phyloP scores from a whole-genome alignment of 2,113 vertebrate genomes.

The Dendropsophus ebraccatus region DNA sequence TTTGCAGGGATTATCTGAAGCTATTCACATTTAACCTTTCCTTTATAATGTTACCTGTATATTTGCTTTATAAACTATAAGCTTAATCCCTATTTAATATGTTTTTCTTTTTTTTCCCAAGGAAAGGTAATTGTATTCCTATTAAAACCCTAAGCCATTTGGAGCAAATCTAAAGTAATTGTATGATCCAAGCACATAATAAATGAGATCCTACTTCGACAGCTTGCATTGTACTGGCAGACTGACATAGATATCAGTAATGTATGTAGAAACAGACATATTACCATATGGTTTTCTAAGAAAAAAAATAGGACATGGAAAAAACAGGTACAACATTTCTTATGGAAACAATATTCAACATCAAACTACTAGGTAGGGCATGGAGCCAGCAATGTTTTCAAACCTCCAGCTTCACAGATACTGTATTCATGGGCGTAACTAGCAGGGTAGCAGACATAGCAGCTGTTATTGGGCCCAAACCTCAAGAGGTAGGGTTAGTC shows the following conservation, averaged over 20 bases:
- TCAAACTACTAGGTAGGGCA: slow-evolving; percentile 1
- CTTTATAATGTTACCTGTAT: not conserved
- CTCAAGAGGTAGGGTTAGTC: no score
- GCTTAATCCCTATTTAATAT: not conserved
- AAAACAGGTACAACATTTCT: slow-evolving; percentile 18
- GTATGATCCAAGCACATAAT: slow-evolving; percentile 27
- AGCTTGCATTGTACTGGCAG: slow-evolving; percentile 43
- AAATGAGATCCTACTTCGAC: slow-evolving; percentile 36
- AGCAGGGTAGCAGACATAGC: no score
- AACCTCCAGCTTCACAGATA: not conserved
- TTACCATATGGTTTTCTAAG: slow-evolving; percentile 17
- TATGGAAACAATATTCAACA: slow-evolving; percentile 16
- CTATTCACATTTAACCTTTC: not conserved
- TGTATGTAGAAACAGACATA: slow-evolving; percentile 33
- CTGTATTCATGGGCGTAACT: no score
- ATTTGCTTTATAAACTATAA: not conserved
- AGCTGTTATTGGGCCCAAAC: no score
- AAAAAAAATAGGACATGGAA: not conserved
- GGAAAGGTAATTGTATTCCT: slow-evolving; percentile 1
- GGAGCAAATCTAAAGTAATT: slow-evolving; percentile 39
- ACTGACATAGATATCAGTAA: slow-evolving; percentile 27
- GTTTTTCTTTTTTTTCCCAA: not conserved
- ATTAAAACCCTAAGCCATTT: slow-evolving; percentile 10
- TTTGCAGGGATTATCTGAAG: no score
- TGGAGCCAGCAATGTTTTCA: slow-evolving; percentile 9